These are phyloP conservation scores for Zaprionus nigranus DNA, from an alignment of 1,140 invertebrate genomes.

Conservation along the genomic window DNA sequence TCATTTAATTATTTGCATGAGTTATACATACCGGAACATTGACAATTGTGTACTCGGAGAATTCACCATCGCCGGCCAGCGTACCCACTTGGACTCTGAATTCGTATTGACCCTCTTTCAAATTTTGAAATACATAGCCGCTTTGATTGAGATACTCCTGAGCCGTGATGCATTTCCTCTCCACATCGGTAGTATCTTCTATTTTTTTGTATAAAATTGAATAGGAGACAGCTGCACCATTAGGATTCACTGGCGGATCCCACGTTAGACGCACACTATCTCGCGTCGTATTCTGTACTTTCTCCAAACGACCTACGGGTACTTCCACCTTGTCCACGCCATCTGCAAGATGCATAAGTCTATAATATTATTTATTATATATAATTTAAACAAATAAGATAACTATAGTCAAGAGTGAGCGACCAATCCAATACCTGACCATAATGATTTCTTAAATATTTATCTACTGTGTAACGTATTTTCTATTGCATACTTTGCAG, in stretches of 20 bases:
- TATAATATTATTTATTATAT: no score
- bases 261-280: conserved; percentile 88
- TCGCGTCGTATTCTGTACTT: conserved; percentile 61
- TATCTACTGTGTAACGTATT: no score
- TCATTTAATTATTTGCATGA: background rate
- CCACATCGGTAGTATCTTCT: conserved; percentile 70
- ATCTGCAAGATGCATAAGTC: conserved; percentile 33
- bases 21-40: conserved; percentile 86
- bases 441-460: no score
- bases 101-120: conserved; percentile 94
- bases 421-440: no score
- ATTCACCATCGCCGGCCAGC: conserved; percentile 90
- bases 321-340: conserved; percentile 46
- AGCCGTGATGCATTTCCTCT: conserved; percentile 85
- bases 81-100: conserved; percentile 91
- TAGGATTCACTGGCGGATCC: conserved; percentile 92
- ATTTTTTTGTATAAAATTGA: conserved; percentile 90
- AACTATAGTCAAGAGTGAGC: no score
- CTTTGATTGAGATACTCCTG: conserved; percentile 59
- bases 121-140: conserved; percentile 84
- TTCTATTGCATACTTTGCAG: no score
- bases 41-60: conserved; percentile 88
- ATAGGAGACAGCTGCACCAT: conserved; percentile 94
- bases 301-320: conserved; percentile 38
- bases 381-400: no score